Evolutionary conservation across 2,888 invertebrate genomes (phyloP), one percentile per base, ranked within the genome.

Genomic region (Ryuthela nishihirai): DNA sequence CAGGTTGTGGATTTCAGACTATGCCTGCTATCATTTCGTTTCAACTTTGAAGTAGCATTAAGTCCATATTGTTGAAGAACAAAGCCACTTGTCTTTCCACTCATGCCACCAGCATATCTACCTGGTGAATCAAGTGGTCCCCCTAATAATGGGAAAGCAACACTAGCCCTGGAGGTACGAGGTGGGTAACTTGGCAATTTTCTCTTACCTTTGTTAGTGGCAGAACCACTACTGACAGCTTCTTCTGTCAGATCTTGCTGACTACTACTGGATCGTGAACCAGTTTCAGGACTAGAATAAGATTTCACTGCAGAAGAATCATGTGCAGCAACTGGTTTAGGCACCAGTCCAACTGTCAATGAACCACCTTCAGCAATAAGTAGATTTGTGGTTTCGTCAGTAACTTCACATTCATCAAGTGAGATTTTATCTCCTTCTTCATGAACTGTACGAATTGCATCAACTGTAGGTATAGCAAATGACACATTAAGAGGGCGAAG

Each of bases 81-180:
- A 49, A 64, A 65, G 10, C 64, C 63, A 54, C 58, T 62, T 6
- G 49, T 50, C 45, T 62, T 65, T 9, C 56, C 56, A 44, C 61
- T 61, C 36, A 60, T 60, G 10, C 62, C 64, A 34, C 54, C 65
- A 54, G 61, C 38, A 59, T 64, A 50, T 38, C 61, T 35, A 26
- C 56, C 59, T 47, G 64, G 54, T 47, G 68, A 61, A 63, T 65
- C 41, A 34, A 66, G 50, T 23, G 66, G 65, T 12, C 64, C 60
- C 64, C 76, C 76, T 70, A 85, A 79, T 72, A 85, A 77, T 35
- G 87, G 87, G 74, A 87, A 84, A 69, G 84, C 85, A 66, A 87
- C 83, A 76, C 86, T 86, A 65, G 85, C 84, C 70, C 87, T 80
- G 67, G 84, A 83, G 72, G 83, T 84, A 68, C 83, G 82, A 67